Conservation (phyloP, 2,888 invertebrate species). For the Dione juno region DNA sequence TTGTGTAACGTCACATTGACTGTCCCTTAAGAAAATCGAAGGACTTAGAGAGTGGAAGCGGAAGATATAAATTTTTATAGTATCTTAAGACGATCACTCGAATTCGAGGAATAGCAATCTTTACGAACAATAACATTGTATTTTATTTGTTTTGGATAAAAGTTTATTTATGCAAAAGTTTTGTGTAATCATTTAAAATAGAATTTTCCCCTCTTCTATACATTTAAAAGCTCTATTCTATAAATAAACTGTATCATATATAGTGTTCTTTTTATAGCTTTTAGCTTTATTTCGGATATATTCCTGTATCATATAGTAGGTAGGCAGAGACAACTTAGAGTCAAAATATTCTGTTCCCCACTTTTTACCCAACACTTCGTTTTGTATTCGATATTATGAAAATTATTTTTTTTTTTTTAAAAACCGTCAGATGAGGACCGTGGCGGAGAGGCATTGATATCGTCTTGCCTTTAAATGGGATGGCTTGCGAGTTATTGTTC, state of each 20-base stretch:
- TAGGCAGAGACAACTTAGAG: too few species aligned
- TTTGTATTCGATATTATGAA: not conserved
- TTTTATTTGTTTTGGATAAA: conserved; percentile 17
- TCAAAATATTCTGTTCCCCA: too few species aligned
- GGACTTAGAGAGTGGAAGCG: conserved; percentile 46
- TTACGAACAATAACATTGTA: conserved; percentile 23
- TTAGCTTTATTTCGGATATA: too few species aligned
- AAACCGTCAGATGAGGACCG: too few species aligned
- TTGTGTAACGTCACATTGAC: not conserved
- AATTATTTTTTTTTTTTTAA: not conserved
- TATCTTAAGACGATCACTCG: conserved; percentile 51
- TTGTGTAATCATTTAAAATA: too few species aligned
- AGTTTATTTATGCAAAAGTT: not conserved
- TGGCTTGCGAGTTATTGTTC: too few species aligned
- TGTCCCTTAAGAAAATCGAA: conserved; percentile 42
- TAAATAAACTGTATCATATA: too few species aligned
- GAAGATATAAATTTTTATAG: conserved; percentile 61
- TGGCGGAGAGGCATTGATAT: too few species aligned
- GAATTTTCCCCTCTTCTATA: not conserved
- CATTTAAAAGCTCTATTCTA: not conserved
- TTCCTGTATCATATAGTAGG: too few species aligned
- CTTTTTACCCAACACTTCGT: too few species aligned
- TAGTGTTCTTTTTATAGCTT: too few species aligned
- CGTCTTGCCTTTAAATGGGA: too few species aligned
- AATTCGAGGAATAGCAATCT: conserved; percentile 37